phyloP scores from a whole-genome alignment of 2,797 vertebrate genomes.

The Centroberyx gerrardi region DNA sequence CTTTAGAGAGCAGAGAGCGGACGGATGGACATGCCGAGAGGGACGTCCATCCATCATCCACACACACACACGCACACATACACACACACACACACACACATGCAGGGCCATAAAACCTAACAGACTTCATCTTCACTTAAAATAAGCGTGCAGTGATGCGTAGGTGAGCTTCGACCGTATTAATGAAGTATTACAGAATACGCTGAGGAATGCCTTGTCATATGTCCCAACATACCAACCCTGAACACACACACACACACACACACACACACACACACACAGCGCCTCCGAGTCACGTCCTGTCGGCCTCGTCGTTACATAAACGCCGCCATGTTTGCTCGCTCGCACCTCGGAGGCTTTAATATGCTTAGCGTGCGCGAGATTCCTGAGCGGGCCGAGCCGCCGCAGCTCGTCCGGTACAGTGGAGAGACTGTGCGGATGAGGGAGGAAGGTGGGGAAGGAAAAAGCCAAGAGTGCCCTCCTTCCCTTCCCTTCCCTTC shows the following conservation, averaged over 20 bases:
- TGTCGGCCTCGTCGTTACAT: constrained; percentile 30
- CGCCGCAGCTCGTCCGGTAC: constrained; percentile 16
- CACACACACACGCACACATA: not conserved
- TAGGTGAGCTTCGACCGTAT: not conserved
- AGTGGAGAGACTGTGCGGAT: constrained; percentile 22
- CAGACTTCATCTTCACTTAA: not conserved
- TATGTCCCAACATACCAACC: constrained; percentile 17
- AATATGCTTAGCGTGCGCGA: constrained; percentile 13
- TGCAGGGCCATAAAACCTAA: constrained; percentile 16
- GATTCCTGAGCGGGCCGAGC: constrained; percentile 20
- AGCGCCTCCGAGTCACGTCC: constrained; percentile 21
- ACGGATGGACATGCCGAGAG: constrained; percentile 45
- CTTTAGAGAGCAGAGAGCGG: constrained; percentile 33
- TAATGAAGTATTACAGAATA: constrained; percentile 10
- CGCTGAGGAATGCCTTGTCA: constrained; percentile 24
- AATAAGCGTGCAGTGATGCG: not conserved
- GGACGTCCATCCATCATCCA: constrained; percentile 34
- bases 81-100: constrained; percentile 20
- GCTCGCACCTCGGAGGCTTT: constrained; percentile 27
- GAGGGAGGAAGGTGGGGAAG: constrained; percentile 1
- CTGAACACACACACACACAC: constrained; percentile 2
- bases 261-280: not conserved
- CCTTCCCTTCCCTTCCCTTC: constrained; percentile 56
- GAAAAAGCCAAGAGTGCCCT: constrained; percentile 44
- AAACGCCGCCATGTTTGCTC: constrained; percentile 35